Percentiles rank a stretch among this genome's conserved stretches.
Conservation (phyloP, 2,113 vertebrate species). For the Panurus biarmicus region DNA sequence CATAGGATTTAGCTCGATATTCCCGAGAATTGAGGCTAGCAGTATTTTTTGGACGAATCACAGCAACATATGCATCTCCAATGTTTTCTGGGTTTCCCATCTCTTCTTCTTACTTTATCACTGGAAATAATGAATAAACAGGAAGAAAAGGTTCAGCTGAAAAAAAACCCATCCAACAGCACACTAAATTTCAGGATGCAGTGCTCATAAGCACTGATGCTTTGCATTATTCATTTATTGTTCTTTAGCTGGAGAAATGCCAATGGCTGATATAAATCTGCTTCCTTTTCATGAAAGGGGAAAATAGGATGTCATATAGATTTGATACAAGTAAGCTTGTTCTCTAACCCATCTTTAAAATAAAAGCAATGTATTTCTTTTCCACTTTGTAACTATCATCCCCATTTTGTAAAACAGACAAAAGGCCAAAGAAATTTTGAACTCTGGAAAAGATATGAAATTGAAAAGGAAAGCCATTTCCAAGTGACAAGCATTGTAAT, state of each 20-base stretch:
- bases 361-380: background rate
- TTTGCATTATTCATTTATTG: background rate
- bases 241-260: background rate
- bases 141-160: background rate
- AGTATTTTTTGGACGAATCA: slow-evolving; percentile 93
- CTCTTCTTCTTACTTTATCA: slow-evolving; percentile 13
- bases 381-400: background rate
- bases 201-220: background rate
- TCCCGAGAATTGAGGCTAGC: slow-evolving; percentile 95
- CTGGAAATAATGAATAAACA: slow-evolving; percentile 47
- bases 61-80: slow-evolving; percentile 90
- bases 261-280: background rate
- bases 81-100: slow-evolving; percentile 91
- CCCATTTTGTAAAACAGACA: background rate
- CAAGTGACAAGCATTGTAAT: background rate
- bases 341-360: background rate
- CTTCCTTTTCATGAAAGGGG: background rate
- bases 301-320: background rate
- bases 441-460: background rate
- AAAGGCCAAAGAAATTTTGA: background rate
- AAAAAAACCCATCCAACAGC: background rate
- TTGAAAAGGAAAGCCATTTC: background rate
- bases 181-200: background rate
- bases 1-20: slow-evolving; percentile 94
- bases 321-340: background rate